Evolutionary conservation across 2,113 vertebrate genomes (phyloP).

Genomic region (Microcebus murinus): DNA sequence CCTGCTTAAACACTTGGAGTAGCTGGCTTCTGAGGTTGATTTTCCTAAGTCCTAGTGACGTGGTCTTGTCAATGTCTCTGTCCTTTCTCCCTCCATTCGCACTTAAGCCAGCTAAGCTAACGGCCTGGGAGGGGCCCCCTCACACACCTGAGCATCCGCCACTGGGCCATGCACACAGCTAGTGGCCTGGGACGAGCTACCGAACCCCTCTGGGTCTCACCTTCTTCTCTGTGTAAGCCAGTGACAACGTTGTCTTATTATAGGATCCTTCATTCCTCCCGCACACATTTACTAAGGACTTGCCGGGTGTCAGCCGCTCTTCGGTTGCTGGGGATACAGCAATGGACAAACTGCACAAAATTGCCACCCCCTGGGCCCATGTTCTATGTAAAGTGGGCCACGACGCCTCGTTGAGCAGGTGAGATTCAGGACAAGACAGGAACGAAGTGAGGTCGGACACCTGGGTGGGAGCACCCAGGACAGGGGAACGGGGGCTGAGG

Average conservation of each 20-base stretch:
- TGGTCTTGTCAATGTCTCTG: neutral
- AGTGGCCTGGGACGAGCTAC: no score
- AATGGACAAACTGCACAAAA: fast-evolving
- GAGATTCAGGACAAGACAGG: fast-evolving
- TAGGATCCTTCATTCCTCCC: fast-evolving
- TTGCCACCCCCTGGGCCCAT: no score
- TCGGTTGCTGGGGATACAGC: neutral
- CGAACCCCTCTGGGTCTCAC: neutral
- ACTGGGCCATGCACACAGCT: neutral
- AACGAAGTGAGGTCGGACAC: fast-evolving
- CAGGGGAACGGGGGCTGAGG: fast-evolving
- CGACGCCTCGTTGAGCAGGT: neutral
- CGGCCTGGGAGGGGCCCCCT: neutral
- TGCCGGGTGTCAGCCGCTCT: fast-evolving
- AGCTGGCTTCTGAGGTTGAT: neutral
- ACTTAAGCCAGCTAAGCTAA: neutral
- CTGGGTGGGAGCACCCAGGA: neutral
- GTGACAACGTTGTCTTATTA: neutral
- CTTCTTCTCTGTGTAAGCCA: fast-evolving
- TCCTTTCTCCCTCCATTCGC: neutral
- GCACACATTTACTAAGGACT: fast-evolving
- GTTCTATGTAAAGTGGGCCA: neutral
- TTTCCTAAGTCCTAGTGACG: neutral
- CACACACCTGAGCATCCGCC: fast-evolving
- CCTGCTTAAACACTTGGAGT: fast-evolving